Conservation (phyloP, 2,797 vertebrate species). For the Sebastes vulpes region DNA sequence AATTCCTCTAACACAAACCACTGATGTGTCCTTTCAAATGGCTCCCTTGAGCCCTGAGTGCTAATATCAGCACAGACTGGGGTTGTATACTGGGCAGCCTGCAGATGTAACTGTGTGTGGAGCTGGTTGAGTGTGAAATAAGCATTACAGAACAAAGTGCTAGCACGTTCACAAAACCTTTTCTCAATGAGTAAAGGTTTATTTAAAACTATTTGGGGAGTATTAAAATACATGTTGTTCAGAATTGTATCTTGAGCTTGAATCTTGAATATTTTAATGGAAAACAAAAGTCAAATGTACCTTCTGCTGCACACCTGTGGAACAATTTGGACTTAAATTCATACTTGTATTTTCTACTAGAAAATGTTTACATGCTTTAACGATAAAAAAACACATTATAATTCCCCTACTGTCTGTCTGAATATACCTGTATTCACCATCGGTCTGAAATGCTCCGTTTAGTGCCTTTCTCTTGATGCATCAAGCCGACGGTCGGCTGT, state of each 20-base stretch:
- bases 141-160: slow-evolving; percentile 9
- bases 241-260: neutral
- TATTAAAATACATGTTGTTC: neutral
- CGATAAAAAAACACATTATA: too few species aligned
- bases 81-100: slow-evolving; percentile 25
- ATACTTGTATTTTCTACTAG: neutral
- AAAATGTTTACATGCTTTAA: neutral
- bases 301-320: neutral
- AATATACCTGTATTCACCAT: too few species aligned
- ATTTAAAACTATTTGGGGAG: neutral
- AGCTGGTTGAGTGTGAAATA: slow-evolving; percentile 30
- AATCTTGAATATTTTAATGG: neutral
- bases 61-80: slow-evolving; percentile 29
- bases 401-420: too few species aligned
- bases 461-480: too few species aligned
- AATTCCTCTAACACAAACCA: slow-evolving; percentile 27
- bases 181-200: neutral
- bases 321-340: neutral
- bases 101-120: slow-evolving; percentile 25
- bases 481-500: too few species aligned
- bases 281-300: neutral
- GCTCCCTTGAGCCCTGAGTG: slow-evolving; percentile 17
- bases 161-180: neutral
- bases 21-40: slow-evolving; percentile 33
- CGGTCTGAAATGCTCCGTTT: too few species aligned